A percentile compares a stretch with the other conserved stretches of the same genome.
phyloP scores from a whole-genome alignment of 92 coral and sea anemone genomes.

The Palythoa grandis region DNA sequence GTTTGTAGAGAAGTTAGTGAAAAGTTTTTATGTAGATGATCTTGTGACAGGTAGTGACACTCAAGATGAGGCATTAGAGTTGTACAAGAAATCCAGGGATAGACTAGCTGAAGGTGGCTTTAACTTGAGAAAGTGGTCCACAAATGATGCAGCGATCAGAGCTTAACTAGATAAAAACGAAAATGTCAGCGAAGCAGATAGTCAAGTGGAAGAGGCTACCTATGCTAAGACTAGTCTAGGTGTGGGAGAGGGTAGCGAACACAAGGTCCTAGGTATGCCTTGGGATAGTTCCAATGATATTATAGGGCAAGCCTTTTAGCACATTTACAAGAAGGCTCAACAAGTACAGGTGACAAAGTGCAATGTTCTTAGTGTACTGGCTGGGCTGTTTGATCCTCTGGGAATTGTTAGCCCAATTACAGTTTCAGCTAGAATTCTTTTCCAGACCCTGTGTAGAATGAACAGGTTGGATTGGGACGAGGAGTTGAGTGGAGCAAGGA shows the following conservation, averaged over 20 bases:
- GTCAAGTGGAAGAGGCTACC: not conserved
- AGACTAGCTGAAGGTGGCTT: no score
- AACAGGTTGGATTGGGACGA: slow-evolving; percentile 10
- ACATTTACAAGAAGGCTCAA: slow-evolving; percentile 1
- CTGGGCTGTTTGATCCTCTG: slow-evolving; percentile 23
- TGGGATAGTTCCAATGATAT: not conserved
- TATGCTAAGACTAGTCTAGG: not conserved
- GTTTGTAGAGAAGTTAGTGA: no score
- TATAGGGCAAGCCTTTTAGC: slow-evolving; percentile 13
- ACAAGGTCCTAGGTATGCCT: not conserved
- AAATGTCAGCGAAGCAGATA: not conserved
- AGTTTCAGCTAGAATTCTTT: no score
- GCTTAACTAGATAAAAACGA: not conserved
- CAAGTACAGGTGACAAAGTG: not conserved
- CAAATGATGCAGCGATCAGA: not conserved
- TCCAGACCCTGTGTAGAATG: slow-evolving; percentile 31
- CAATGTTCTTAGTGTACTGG: slow-evolving; percentile 18
- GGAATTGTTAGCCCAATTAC: slow-evolving; percentile 23
- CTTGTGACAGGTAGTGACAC: no score
- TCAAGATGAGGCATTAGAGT: no score
- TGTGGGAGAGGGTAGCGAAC: not conserved
- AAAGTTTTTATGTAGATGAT: no score
- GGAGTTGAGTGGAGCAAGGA: not conserved
- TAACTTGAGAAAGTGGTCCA: no score
- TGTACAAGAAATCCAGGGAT: no score